phyloP scores from a whole-genome alignment of 2,888 invertebrate species.

The Ellobium chinense region DNA sequence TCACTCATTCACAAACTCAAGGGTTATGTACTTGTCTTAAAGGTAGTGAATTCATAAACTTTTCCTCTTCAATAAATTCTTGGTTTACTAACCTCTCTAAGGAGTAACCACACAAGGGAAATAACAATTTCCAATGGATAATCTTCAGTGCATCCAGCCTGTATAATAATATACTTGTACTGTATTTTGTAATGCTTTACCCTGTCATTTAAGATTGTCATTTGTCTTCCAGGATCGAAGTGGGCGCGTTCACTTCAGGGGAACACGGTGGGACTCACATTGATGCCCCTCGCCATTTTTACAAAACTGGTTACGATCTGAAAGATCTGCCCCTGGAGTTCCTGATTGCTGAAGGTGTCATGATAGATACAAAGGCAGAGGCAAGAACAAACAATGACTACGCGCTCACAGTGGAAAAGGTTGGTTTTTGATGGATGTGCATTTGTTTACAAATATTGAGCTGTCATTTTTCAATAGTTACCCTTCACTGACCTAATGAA shows the following conservation, averaged over 20 bases:
- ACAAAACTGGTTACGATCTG: conserved; percentile 53
- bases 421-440: neutral
- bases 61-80: too few species aligned
- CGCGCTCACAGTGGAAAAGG: conserved; percentile 54
- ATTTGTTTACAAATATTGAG: neutral
- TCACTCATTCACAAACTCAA: too few species aligned
- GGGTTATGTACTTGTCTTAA: too few species aligned
- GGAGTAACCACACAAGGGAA: too few species aligned
- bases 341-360: conserved; percentile 77
- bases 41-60: too few species aligned
- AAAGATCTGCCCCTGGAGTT: conserved; percentile 80
- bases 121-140: neutral
- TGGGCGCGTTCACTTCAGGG: conserved; percentile 78
- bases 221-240: conserved; percentile 43
- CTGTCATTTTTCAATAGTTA: too few species aligned
- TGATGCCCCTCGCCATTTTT: conserved; percentile 84
- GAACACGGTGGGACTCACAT: conserved; percentile 84
- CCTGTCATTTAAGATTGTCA: too few species aligned
- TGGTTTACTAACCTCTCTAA: neutral
- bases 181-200: too few species aligned
- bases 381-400: conserved; percentile 52
- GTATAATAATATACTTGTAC: neutral
- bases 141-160: neutral
- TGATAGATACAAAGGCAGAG: conserved; percentile 55
- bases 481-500: neutral